Conservation (phyloP, 2,888 invertebrate genomes). For the Cotesia congregata region DNA sequence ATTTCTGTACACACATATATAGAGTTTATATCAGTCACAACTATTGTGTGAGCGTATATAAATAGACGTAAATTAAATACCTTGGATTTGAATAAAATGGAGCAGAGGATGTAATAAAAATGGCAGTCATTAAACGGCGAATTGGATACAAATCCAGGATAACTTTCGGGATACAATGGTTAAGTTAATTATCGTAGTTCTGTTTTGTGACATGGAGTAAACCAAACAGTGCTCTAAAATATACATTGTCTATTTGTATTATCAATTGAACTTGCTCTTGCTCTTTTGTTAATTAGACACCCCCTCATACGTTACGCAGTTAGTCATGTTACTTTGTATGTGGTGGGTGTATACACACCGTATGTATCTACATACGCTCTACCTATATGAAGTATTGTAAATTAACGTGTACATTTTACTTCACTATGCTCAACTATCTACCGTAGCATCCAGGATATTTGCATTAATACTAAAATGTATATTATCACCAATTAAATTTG, state of each 20-base stretch:
- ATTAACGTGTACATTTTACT: not conserved
- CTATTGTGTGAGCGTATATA: not conserved
- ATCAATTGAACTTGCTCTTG: not conserved
- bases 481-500: constrained; percentile 22
- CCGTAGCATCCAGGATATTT: not conserved
- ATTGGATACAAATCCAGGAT: not conserved
- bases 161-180: not conserved
- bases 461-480: constrained; percentile 26
- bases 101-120: not conserved
- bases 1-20: no score
- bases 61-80: not conserved
- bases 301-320: not conserved
- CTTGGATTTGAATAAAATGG: not conserved
- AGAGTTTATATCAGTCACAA: no score
- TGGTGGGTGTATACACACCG: not conserved
- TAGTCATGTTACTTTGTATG: not conserved
- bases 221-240: not conserved
- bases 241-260: not conserved
- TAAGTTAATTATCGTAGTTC: constrained; percentile 1
- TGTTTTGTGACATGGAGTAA: constrained; percentile 9
- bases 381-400: not conserved
- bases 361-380: not conserved
- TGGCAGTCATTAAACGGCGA: not conserved
- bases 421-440: not conserved
- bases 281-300: not conserved